Evolutionary conservation across 2,888 invertebrate genomes (phyloP), one percentile per base, ranked within the genome.

Genomic region (Drosophila emarginata): DNA sequence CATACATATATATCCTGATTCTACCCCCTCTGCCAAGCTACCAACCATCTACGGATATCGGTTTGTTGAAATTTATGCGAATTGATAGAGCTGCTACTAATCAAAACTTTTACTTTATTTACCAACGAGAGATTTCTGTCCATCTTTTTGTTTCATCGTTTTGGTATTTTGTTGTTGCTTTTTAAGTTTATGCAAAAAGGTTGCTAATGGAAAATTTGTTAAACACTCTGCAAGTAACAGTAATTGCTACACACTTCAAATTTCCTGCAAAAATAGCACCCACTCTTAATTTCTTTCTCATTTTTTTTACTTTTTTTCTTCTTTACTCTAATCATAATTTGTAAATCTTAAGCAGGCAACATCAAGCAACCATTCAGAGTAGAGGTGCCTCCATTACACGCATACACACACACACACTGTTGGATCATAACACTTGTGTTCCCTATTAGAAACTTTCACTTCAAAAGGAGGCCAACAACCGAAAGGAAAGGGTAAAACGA

Each of bases 1-100:
- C 4, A 32, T 32, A 32, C n/a, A n/a, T 32, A 32, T 26, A 26
- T 26, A 26, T 1, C 6, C 11, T 9, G 32, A 32, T 32, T 9
- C 11, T 9, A 32, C 32, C 9, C 32, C 28, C 28, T 28, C 5
- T 6, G 64, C 58, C 64, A 63, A 59, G 12, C 40, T n/a, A 65
- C 59, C 61, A 64, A 23, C 23, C 76, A 64, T 64, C 67, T 67
- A 75, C 74, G 77, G 79, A 72, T 81, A 84, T 69, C 62, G 65
- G 64, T 74, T 76, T 69, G 76, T 45, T 1, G 21, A 73, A 79
- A 82, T 82, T 85, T 82, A 82, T 82, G 77, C 80, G 72, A 74
- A 68, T 61, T 67, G 67, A 28, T 45, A 21, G 45, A 67, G 66
- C 62, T 54, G 67, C 61, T 67, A 72, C 56, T 64, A 54, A 64